phyloP scores from a whole-genome alignment of 2,113 vertebrate species.

The Chlamydotis undulata region DNA sequence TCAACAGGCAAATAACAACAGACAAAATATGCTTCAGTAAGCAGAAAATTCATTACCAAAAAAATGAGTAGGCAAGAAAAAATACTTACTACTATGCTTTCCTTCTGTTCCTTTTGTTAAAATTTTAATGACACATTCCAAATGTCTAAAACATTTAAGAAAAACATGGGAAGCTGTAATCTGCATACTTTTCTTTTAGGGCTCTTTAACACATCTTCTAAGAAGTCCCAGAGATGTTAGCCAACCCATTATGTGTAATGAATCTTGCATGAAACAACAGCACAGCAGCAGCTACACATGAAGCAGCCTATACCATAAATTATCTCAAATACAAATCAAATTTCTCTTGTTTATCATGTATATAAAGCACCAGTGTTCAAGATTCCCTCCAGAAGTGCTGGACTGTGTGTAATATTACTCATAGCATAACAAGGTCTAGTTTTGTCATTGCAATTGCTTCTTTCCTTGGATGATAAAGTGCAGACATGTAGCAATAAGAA shows the following conservation, averaged over 20 bases:
- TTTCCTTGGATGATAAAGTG: constrained; percentile 46
- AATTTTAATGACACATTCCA: not conserved
- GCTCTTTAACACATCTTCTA: constrained; percentile 39
- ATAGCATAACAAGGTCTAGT: constrained; percentile 61
- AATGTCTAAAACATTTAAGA: not conserved
- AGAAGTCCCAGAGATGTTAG: constrained; percentile 56
- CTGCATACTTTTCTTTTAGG: constrained; percentile 9
- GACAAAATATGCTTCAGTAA: not conserved
- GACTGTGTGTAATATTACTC: constrained; percentile 64
- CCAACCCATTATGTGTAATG: constrained; percentile 61
- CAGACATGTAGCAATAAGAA: not conserved
- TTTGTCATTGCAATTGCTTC: constrained; percentile 57
- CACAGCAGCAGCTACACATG: not conserved
- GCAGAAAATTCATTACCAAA: not conserved
- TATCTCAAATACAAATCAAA: constrained; percentile 65
- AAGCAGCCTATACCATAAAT: constrained; percentile 53
- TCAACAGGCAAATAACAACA: not conserved
- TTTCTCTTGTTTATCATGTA: constrained; percentile 66
- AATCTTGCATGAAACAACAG: constrained; percentile 51
- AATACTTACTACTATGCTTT: not conserved
- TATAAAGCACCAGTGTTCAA: constrained; percentile 52
- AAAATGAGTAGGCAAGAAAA: not conserved
- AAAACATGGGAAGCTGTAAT: constrained; percentile 33
- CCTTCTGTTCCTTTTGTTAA: constrained; percentile 6
- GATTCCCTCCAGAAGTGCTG: constrained; percentile 64